Evolutionary conservation across 2,888 invertebrate species (phyloP), one percentile per base, ranked within the genome.

Genomic region (Lissocephala sabroskyi): DNA sequence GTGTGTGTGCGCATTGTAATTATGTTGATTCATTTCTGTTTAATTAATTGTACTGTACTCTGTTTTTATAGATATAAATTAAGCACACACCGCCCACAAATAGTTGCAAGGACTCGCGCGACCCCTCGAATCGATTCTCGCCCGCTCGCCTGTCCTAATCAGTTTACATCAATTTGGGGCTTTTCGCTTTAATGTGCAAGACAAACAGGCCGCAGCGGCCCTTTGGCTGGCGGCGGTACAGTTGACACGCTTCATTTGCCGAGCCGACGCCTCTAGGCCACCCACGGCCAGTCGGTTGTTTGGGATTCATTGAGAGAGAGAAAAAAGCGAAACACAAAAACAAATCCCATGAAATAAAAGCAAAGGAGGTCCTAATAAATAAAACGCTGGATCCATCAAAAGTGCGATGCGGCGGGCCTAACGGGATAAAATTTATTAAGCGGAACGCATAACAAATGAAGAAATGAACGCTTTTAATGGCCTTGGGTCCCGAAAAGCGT

Each of bases 1-100:
- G 6, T 32, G 14, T 32, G 13, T 30, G 29, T 39, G 17, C 49
- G 40, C 49, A 46, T 49, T 53, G 48, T 56, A 54, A 56, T 56
- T 49, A 54, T 56, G 54, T 54, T 56, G 54, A 56, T 49, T 54
- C 54, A 54, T 49, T 56, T 49, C 45, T 54, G 56, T 56, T 56
- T 49, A 54, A 56, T 54, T 56, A 56, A 49, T 54, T 56, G 45
- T 19, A 41, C 44, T 26, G 26, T 41, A 41, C 53, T n/a, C n/a
- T n/a, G 53, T 46, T 41, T 52, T 53, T 51, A 51, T 53, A 51
- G 45, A 53, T 51, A 51, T 37, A 51, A 48, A 50, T 45, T 29
- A 45, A 44, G 44, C 44, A 45, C 44, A 29, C 30, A 32, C 14
- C 41, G n/a, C n/a, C n/a, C n/a, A n/a, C 32, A 29, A 44, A 45